Conservation (phyloP, 2,797 vertebrate genomes). For the Micropoecilia bifurca region DNA sequence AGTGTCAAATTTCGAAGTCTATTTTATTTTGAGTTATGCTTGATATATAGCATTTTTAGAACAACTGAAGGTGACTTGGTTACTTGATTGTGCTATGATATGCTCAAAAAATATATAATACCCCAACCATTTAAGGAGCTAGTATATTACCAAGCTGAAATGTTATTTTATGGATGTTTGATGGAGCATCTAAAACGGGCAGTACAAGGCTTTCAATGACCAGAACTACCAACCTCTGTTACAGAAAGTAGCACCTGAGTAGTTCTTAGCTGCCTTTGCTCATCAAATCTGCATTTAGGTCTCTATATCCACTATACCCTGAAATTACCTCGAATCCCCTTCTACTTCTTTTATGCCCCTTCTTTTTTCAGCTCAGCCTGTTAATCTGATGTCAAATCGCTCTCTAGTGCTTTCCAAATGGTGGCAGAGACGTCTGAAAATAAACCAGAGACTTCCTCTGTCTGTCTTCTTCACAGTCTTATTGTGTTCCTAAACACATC, state of each 20-base stretch:
- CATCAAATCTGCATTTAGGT: neutral
- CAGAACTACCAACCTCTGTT: neutral
- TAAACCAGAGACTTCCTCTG: conserved; percentile 13
- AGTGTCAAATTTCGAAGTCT: neutral
- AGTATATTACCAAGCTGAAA: neutral
- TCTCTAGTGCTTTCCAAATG: conserved; percentile 12
- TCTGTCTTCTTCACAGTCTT: conserved; percentile 19
- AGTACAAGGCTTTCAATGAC: neutral
- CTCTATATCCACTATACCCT: neutral
- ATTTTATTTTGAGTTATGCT: neutral
- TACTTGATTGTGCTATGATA: neutral
- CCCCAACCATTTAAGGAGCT: neutral
- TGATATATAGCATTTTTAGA: neutral
- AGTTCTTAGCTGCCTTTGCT: neutral
- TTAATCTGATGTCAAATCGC: conserved; percentile 9
- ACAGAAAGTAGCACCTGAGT: neutral
- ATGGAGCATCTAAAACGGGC: neutral
- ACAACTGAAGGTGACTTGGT: neutral
- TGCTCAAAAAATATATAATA: neutral
- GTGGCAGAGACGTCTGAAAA: conserved; percentile 16
- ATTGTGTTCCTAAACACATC: conserved; percentile 19
- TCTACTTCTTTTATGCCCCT: conserved; percentile 19
- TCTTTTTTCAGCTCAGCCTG: neutral
- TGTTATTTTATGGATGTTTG: neutral
- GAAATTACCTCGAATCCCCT: neutral